These are phyloP conservation scores for Myotis davidii DNA, from an alignment of 2,113 vertebrate species.

Conservation along the genomic window DNA sequence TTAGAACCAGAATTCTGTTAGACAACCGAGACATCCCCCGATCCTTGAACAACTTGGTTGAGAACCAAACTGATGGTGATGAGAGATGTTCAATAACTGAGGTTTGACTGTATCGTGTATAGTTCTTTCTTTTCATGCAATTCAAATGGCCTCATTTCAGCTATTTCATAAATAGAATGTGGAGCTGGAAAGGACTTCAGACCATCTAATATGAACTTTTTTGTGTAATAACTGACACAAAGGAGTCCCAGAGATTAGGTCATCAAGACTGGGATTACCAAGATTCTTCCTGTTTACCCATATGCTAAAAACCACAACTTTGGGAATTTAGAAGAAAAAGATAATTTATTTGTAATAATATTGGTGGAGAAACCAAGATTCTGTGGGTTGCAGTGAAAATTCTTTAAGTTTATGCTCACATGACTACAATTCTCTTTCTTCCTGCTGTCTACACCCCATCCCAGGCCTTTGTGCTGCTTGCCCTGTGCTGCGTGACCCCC, in stretches of 20 bases:
- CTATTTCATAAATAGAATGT: conserved; percentile 35
- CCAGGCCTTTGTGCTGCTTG: not conserved
- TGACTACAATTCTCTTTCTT: not conserved
- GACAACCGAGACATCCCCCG: not conserved
- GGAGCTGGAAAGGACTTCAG: not conserved
- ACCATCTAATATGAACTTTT: conserved; percentile 1
- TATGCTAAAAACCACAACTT: not conserved
- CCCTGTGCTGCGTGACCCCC: too few relatives aligned
- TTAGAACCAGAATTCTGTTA: not conserved
- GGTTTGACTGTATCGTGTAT: not conserved
- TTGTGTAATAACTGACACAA: not conserved
- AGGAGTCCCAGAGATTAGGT: not conserved
- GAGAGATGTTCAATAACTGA: not conserved
- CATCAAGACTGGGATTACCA: not conserved
- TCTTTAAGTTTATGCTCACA: not conserved
- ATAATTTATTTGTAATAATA: not conserved
- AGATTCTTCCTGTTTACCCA: not conserved
- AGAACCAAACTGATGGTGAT: not conserved
- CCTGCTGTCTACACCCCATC: too few relatives aligned
- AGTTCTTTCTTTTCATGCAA: not conserved
- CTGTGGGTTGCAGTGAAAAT: not conserved
- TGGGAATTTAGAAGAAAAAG: conserved; percentile 11
- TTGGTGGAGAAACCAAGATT: not conserved
- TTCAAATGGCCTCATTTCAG: not conserved
- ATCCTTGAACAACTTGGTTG: not conserved